Percentiles rank a stretch among this genome's conserved stretches.
phyloP scores from a whole-genome alignment of 2,888 invertebrate genomes.

The Trachelus iudaicus region DNA sequence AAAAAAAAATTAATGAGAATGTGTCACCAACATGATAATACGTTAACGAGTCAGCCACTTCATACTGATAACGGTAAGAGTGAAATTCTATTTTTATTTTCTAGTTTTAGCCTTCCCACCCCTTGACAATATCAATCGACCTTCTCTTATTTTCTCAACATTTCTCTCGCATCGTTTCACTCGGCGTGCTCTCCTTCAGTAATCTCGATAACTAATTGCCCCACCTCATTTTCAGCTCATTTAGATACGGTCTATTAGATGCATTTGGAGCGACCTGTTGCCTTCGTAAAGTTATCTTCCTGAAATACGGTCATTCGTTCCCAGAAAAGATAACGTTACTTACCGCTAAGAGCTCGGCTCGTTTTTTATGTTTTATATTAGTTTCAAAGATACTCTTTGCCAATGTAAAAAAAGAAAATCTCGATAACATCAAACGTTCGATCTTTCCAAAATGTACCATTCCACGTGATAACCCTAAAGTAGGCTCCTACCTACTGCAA shows the following conservation, averaged over 20 bases:
- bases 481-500: background rate
- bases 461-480: background rate
- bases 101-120: background rate
- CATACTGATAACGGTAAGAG: background rate
- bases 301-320: conserved; percentile 39
- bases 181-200: conserved; percentile 5
- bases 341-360: background rate
- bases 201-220: conserved; percentile 47
- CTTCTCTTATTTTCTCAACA: background rate
- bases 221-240: conserved; percentile 34
- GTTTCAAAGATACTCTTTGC: background rate
- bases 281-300: conserved; percentile 43
- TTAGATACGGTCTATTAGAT: conserved; percentile 44
- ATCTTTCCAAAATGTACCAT: background rate
- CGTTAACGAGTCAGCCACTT: background rate
- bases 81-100: background rate
- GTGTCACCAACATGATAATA: background rate
- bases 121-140: background rate
- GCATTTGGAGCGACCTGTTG: conserved; percentile 46
- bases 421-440: background rate
- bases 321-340: conserved; percentile 5
- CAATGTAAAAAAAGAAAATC: background rate
- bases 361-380: background rate
- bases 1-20: background rate
- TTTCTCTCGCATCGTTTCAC: background rate